Conservation (phyloP, 37 sponge, comb jelly and placozoan genomes). For the Agelas oroides region DNA sequence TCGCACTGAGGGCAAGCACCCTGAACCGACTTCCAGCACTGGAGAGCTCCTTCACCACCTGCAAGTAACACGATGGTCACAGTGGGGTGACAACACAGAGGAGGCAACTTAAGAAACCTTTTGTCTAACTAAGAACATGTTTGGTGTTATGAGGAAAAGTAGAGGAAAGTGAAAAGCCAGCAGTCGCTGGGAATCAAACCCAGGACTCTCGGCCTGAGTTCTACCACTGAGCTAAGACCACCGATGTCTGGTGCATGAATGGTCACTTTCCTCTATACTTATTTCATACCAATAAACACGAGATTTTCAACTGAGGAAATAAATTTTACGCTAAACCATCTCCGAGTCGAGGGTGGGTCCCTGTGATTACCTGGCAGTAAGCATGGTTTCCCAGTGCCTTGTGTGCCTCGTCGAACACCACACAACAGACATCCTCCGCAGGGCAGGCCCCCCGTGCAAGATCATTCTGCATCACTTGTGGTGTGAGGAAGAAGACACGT, state of each 20-base stretch:
- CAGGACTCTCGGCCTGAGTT: too few relatives aligned
- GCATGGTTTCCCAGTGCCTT: slow-evolving; percentile 97
- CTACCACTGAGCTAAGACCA: too few relatives aligned
- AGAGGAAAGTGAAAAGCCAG: background rate
- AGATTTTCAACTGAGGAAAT: too few relatives aligned
- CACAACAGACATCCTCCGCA: slow-evolving; percentile 80
- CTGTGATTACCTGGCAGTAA: slow-evolving; percentile 95
- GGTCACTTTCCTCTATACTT: too few relatives aligned
- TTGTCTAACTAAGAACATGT: too few relatives aligned
- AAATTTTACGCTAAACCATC: too few relatives aligned
- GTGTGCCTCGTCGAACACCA: slow-evolving; percentile 99
- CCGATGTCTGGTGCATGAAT: too few relatives aligned
- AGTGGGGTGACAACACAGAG: too few relatives aligned
- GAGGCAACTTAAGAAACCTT: too few relatives aligned
- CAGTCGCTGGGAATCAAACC: too few relatives aligned
- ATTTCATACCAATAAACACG: too few relatives aligned
- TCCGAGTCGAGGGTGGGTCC: too few relatives aligned
- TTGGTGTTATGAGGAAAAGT: background rate
- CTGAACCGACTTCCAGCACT: slow-evolving; percentile 61
- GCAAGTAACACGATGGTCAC: background rate
- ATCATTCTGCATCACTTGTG: slow-evolving; percentile 99
- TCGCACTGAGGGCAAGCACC: slow-evolving; percentile 96
- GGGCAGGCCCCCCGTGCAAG: slow-evolving; percentile 82
- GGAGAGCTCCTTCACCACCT: slow-evolving; percentile 88
- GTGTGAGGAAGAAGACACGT: slow-evolving; percentile 98